A percentile compares a stretch with the other conserved stretches of the same genome.
Evolutionary conservation across 2,888 invertebrate species (phyloP).

Genomic region (Scelioninae gen. 1): DNA sequence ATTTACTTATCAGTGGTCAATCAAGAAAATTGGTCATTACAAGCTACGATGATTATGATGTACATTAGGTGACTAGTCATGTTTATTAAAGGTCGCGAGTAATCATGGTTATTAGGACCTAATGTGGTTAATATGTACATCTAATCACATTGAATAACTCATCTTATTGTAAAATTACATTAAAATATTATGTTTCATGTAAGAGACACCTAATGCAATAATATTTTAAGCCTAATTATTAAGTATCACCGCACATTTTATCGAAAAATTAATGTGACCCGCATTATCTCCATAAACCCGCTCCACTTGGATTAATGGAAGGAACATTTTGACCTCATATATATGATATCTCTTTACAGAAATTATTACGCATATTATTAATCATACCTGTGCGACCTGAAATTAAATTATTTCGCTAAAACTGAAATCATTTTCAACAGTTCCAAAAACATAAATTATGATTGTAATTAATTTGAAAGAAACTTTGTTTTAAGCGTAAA

Average conservation of each 20-base stretch:
- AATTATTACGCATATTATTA: slow-evolving; percentile 1
- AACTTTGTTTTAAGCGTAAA: too few species aligned
- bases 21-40: not conserved
- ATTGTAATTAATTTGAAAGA: not conserved
- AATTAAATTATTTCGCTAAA: not conserved
- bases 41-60: not conserved
- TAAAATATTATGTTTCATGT: too few species aligned
- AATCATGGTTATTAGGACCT: not conserved
- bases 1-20: not conserved
- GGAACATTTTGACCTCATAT: slow-evolving; percentile 24
- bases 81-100: not conserved
- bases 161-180: too few species aligned
- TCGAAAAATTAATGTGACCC: slow-evolving; percentile 8
- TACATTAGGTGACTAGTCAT: slow-evolving; percentile 1
- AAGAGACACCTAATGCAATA: not conserved
- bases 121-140: too few species aligned
- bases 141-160: too few species aligned
- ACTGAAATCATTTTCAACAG: not conserved
- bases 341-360: not conserved
- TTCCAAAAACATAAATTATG: not conserved
- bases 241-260: not conserved
- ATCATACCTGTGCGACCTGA: not conserved
- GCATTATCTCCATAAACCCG: not conserved
- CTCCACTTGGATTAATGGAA: slow-evolving; percentile 25
- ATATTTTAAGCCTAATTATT: not conserved